Evolutionary conservation across 2,797 vertebrate genomes (phyloP), one percentile per base, ranked within the genome.

Genomic region (Sebastes alutus): DNA sequence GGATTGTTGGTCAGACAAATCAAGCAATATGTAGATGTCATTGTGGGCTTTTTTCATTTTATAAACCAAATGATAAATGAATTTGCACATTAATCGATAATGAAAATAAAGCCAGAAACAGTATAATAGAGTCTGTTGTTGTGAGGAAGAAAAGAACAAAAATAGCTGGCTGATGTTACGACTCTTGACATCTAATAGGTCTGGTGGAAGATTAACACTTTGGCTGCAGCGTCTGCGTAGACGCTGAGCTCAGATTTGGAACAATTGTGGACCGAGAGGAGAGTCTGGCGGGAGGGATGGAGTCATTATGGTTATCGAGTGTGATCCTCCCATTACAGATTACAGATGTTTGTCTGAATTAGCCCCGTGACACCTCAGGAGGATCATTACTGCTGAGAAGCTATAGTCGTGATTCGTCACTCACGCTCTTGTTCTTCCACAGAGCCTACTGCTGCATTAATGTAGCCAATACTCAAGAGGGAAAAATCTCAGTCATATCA

Each of bases 291-390:
- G 69, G 65, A 55, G 76, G 35, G 27, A 69, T 5, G 42, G 33
- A 75, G 65, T 54, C 73, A 49, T 78, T 42, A 12, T 52, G 71
- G 77, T 84, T 80, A 84, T 82, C 73, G 76, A 85, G 71, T 65
- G 38, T 30, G 58, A 82, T 78, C 68, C 67, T 80, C 64, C 76
- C 70, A 61, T 74, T 77, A 71, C 52, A 80, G 77, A 82, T 84
- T 78, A 77, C 68, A 80, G 71, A 84, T 83, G 74, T 87, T 84
- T 78, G 79, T 80, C 65, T 88, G 70, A 88, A 89, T 89, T 84
- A 86, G 69, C 77, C 67, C 75, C 66, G 49, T 52, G 71, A 49
- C 71, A 84, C 74, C 75, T 84, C 58, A 58, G 38, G 35, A 69
- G 18, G 68, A 82, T 87, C 78, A 73, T 84, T 85, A 54, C 83